A percentile compares a stretch with the other conserved stretches of the same genome.
These are phyloP conservation scores for Calyptomena viridis DNA, from an alignment of 2,113 vertebrate species.

Conservation along the genomic window DNA sequence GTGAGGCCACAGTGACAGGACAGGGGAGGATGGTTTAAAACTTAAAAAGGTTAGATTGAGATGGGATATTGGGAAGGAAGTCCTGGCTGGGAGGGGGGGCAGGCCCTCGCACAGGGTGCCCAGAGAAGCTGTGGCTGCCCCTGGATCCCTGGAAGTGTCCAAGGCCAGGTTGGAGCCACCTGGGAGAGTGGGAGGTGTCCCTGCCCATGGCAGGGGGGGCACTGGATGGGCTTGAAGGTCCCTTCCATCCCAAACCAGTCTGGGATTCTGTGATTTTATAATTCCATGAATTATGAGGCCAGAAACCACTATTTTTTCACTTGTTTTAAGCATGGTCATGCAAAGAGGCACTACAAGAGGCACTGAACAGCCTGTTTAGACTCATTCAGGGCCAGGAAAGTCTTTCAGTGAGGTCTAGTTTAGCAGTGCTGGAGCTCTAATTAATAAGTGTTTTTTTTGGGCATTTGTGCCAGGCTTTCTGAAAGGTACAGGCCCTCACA, in stretches of 20 bases:
- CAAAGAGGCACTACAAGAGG: neutral
- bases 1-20: no score
- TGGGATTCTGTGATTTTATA: neutral
- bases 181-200: fast-evolving
- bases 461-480: neutral
- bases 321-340: neutral
- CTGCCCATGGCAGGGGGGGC: neutral
- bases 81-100: neutral
- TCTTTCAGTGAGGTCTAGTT: neutral
- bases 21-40: no score
- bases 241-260: neutral
- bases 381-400: neutral
- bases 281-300: neutral
- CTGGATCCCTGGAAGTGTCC: neutral
- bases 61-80: no score
- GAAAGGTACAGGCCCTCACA: neutral
- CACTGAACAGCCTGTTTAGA: neutral
- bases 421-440: neutral
- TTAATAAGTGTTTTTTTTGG: neutral
- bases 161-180: fast-evolving
- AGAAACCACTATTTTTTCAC: neutral
- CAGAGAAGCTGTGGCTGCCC: neutral
- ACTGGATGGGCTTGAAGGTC: no score
- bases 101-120: no score
- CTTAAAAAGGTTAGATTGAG: no score